Percentiles rank a stretch among this genome's conserved stretches.
Conservation (phyloP, 2,113 vertebrate genomes). For the Scomber japonicus region DNA sequence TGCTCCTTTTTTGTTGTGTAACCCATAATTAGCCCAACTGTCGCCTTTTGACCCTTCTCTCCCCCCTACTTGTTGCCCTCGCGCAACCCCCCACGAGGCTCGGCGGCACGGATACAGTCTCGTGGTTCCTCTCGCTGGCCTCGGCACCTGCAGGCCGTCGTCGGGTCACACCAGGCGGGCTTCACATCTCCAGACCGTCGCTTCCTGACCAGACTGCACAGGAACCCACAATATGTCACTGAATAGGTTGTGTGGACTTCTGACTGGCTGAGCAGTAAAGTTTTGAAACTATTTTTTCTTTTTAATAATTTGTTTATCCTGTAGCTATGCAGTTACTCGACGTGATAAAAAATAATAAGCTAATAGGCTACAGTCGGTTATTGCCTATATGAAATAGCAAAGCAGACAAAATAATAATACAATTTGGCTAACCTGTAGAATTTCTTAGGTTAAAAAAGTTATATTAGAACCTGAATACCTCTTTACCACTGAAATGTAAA, state of each 20-base stretch:
- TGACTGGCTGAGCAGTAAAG: background rate
- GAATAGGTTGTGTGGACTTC: background rate
- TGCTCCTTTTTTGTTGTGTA: conserved; percentile 7
- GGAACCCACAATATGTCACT: background rate
- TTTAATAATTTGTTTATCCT: too few relatives aligned
- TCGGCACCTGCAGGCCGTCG: conserved; percentile 56
- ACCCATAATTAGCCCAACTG: conserved; percentile 35
- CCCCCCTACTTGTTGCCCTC: background rate
- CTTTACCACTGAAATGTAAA: background rate
- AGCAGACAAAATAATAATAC: background rate
- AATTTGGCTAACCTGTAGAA: too few relatives aligned
- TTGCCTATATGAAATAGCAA: background rate
- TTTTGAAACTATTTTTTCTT: background rate
- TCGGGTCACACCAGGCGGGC: conserved; percentile 52
- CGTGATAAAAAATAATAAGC: background rate
- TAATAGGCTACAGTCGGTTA: too few relatives aligned
- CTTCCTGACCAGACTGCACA: conserved; percentile 49
- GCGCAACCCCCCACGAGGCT: background rate
- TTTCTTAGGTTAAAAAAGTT: too few relatives aligned
- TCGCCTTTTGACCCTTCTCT: conserved; percentile 26
- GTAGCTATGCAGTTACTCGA: background rate
- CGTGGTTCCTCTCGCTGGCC: conserved; percentile 23
- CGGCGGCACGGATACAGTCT: background rate
- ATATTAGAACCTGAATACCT: background rate
- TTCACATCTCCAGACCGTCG: conserved; percentile 46